Percentiles rank a stretch among this genome's conserved stretches.
Evolutionary conservation across 2,797 vertebrate species (phyloP).

Genomic region (Todus mexicanus): DNA sequence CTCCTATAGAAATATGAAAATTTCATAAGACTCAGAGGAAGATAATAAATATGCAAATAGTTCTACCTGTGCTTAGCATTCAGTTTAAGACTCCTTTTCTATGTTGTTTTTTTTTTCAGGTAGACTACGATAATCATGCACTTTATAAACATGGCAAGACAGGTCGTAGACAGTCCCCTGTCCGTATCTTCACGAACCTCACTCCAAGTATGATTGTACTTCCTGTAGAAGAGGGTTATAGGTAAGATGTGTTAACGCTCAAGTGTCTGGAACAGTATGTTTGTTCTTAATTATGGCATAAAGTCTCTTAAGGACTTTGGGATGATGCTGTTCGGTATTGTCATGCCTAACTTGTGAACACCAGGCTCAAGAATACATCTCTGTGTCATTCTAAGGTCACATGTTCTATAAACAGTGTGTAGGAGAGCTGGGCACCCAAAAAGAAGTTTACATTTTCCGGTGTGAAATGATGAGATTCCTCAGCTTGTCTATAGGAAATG

Average conservation of each 20-base stretch:
- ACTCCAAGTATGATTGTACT: slow-evolving; percentile 78
- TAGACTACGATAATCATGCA: slow-evolving; percentile 96
- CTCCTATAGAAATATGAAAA: neutral
- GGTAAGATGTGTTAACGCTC: slow-evolving; percentile 71
- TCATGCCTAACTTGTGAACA: neutral
- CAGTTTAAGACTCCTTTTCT: neutral
- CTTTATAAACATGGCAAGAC: slow-evolving; percentile 92
- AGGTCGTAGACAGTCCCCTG: slow-evolving; percentile 91
- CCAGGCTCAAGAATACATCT: neutral
- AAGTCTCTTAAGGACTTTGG: neutral
- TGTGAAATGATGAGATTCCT: neutral
- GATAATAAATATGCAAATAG: neutral
- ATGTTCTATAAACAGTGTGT: neutral
- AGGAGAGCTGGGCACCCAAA: neutral
- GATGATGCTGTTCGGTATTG: neutral
- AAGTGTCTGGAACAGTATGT: neutral
- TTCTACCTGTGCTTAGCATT: neutral
- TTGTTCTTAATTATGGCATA: neutral
- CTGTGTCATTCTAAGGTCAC: neutral
- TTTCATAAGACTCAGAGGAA: neutral
- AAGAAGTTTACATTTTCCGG: neutral
- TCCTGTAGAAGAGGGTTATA: slow-evolving; percentile 90
- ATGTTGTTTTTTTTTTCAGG: slow-evolving; percentile 71
- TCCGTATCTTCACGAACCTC: slow-evolving; percentile 92
- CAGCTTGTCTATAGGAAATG: neutral